Evolutionary conservation across 2,113 vertebrate genomes (phyloP).

Genomic region (Corydoras sp.): DNA sequence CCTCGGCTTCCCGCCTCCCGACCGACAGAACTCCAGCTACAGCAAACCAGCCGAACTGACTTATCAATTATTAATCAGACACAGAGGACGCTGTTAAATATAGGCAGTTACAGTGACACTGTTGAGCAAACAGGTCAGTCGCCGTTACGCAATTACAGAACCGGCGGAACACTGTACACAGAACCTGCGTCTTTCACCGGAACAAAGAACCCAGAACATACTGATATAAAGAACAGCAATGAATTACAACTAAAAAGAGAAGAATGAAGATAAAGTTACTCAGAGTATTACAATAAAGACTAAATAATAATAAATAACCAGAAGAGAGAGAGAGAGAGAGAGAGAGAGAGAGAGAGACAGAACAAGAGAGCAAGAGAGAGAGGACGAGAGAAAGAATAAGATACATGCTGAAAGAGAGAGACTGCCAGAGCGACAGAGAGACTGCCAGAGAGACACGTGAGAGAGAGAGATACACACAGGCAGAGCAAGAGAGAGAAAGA

Average conservation of each 20-base stretch:
- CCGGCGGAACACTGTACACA: neutral
- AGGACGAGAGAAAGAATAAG: slow-evolving; percentile 4
- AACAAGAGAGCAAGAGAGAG: neutral
- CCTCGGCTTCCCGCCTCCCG: slow-evolving; percentile 14
- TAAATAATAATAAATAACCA: no score
- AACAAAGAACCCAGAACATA: no score
- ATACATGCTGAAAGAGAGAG: neutral
- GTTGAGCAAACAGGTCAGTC: slow-evolving; percentile 31
- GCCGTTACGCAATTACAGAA: slow-evolving; percentile 19
- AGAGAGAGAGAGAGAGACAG: neutral
- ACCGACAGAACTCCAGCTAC: neutral
- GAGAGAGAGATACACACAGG: neutral
- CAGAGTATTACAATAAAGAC: no score
- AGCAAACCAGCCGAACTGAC: slow-evolving; percentile 1
- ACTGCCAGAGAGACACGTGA: neutral
- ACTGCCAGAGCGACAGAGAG: neutral
- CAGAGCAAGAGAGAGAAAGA: no score
- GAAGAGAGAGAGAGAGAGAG: neutral
- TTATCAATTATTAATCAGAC: slow-evolving; percentile 18
- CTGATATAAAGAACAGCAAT: no score
- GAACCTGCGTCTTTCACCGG: no score
- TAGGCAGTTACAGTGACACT: slow-evolving; percentile 12
- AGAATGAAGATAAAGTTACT: no score
- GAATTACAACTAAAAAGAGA: no score
- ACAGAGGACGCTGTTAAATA: slow-evolving; percentile 6